phyloP scores from a whole-genome alignment of 37 sponge, comb jelly and placozoan species.

The Beroe ovata region DNA sequence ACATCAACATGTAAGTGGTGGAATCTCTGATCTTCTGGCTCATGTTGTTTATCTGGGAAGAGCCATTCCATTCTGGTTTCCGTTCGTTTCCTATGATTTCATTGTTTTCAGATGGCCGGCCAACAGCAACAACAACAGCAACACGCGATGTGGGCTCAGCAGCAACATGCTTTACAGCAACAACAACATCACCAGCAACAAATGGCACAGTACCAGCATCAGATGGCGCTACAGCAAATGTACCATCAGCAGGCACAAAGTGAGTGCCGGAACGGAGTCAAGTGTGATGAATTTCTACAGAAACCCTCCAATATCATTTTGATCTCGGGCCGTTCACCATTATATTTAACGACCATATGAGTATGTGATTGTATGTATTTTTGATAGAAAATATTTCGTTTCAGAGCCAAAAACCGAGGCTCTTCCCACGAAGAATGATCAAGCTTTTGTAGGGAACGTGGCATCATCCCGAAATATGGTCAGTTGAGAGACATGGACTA shows the following conservation, averaged over 20 bases:
- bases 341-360: background rate
- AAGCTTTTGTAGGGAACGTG: background rate
- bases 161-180: background rate
- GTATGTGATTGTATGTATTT: too few relatives aligned
- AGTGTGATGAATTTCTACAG: too few relatives aligned
- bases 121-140: constrained; percentile 62
- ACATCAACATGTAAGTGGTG: too few relatives aligned
- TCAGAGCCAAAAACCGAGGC: constrained; percentile 31
- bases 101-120: background rate
- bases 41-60: too few relatives aligned
- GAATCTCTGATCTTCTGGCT: too few relatives aligned
- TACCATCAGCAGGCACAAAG: constrained; percentile 2
- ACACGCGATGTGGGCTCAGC: background rate
- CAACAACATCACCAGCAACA: constrained; percentile 25
- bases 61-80: too few relatives aligned
- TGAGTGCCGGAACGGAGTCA: too few relatives aligned
- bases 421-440: background rate
- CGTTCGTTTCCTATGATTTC: too few relatives aligned
- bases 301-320: too few relatives aligned
- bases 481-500: background rate
- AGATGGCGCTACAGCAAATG: constrained; percentile 42
- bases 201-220: constrained; percentile 2
- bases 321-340: too few relatives aligned
- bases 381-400: too few relatives aligned
- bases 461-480: constrained; percentile 6